phyloP scores from a whole-genome alignment of 2,113 vertebrate species.

The Oceanodroma tethys region DNA sequence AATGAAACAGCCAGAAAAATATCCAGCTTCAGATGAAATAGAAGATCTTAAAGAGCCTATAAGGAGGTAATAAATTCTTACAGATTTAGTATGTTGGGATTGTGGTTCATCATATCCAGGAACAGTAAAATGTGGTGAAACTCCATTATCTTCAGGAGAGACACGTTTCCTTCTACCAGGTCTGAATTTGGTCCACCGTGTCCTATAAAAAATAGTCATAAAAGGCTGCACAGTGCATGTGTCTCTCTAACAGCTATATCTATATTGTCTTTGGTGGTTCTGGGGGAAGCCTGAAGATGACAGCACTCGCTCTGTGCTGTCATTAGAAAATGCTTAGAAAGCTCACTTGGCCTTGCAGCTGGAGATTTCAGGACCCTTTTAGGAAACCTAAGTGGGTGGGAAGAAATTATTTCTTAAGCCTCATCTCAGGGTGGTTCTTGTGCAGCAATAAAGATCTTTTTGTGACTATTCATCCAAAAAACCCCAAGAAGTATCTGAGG shows the following conservation, averaged over 20 bases:
- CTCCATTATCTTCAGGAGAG: neutral
- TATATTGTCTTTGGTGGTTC: neutral
- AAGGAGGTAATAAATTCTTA: neutral
- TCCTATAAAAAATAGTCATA: neutral
- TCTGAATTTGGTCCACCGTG: neutral
- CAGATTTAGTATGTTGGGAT: neutral
- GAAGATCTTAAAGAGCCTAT: neutral
- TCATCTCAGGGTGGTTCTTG: neutral
- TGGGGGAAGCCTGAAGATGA: neutral
- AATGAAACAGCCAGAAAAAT: neutral
- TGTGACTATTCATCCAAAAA: neutral
- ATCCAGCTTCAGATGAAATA: neutral
- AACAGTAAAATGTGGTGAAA: neutral
- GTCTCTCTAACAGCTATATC: neutral
- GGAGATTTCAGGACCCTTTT: neutral
- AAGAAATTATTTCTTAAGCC: neutral
- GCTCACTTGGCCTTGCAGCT: neutral
- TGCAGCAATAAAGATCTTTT: neutral
- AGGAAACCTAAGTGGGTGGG: neutral
- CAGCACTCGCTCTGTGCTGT: neutral
- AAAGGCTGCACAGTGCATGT: neutral
- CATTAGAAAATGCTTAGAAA: neutral
- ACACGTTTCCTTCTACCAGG: neutral
- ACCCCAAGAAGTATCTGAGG: neutral
- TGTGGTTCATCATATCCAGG: neutral